Percentiles rank a stretch among this genome's conserved stretches.
Evolutionary conservation across 2,888 invertebrate species (phyloP).

Genomic region (Acanthoscelides obtectus): DNA sequence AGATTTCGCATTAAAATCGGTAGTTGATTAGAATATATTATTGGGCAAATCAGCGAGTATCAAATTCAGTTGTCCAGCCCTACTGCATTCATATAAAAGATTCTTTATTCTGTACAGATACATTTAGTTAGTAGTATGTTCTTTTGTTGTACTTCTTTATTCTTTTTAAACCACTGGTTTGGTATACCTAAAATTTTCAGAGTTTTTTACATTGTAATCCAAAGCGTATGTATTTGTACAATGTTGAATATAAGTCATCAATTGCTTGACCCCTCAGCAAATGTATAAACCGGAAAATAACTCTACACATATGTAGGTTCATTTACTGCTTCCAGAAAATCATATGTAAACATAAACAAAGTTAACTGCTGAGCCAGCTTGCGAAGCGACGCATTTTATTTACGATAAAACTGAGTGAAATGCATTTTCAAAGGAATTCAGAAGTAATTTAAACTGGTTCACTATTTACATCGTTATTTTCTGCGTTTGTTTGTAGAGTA

Average conservation of each 20-base stretch:
- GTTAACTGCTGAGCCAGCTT: neutral
- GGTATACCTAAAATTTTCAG: too few species aligned
- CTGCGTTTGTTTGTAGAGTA: neutral
- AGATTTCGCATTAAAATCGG: too few species aligned
- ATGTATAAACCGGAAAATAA: neutral
- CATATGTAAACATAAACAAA: neutral
- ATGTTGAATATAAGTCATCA: neutral
- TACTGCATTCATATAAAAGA: too few species aligned
- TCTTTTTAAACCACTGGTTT: too few species aligned
- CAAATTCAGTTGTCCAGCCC: too few species aligned
- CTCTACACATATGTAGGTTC: neutral
- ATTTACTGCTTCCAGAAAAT: neutral
- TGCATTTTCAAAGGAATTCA: neutral
- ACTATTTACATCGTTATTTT: neutral
- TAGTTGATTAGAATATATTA: too few species aligned
- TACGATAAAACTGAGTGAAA: neutral
- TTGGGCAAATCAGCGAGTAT: too few species aligned
- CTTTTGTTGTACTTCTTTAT: too few species aligned
- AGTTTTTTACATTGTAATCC: too few species aligned
- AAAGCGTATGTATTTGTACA: too few species aligned
- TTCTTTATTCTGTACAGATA: too few species aligned
- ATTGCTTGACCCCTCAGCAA: neutral
- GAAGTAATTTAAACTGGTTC: neutral
- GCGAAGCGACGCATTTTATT: neutral
- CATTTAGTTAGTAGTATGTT: too few species aligned